phyloP scores from a whole-genome alignment of 2,113 vertebrate genomes.

The Malurus elegans region DNA sequence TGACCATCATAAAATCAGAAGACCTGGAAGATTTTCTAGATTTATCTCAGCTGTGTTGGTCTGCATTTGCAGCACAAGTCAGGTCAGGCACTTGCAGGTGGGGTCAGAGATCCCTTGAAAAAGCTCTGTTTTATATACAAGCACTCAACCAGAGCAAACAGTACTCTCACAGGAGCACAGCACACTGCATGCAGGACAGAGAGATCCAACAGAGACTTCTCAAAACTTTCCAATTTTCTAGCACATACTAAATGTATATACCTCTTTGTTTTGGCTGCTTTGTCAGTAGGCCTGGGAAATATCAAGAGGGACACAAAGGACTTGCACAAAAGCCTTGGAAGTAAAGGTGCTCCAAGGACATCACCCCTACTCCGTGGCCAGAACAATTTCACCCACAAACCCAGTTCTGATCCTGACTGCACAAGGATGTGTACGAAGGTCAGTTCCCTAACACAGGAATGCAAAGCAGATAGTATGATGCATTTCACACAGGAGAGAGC shows the following conservation, averaged over 20 bases:
- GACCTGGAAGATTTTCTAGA: neutral
- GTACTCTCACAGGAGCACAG: neutral
- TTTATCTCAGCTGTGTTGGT: neutral
- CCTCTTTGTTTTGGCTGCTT: neutral
- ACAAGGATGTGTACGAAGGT: accelerated
- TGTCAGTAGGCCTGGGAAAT: neutral
- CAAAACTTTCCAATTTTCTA: neutral
- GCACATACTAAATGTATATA: neutral
- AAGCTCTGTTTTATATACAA: neutral
- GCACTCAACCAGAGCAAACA: neutral
- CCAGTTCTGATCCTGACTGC: neutral
- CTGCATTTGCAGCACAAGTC: neutral
- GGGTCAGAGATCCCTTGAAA: neutral
- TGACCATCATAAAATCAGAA: neutral
- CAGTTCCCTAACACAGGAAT: neutral
- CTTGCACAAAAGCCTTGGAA: neutral
- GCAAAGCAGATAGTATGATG: neutral
- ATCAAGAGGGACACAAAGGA: neutral
- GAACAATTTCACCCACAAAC: neutral
- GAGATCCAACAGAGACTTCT: neutral
- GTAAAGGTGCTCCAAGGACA: neutral
- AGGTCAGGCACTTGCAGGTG: neutral
- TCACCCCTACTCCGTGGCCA: neutral
- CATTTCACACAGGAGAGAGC: neutral
- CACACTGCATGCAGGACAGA: neutral